Base-by-base conservation (phyloP, 2,888 invertebrate genomes). In the Eremobia ochroleuca region DNA sequence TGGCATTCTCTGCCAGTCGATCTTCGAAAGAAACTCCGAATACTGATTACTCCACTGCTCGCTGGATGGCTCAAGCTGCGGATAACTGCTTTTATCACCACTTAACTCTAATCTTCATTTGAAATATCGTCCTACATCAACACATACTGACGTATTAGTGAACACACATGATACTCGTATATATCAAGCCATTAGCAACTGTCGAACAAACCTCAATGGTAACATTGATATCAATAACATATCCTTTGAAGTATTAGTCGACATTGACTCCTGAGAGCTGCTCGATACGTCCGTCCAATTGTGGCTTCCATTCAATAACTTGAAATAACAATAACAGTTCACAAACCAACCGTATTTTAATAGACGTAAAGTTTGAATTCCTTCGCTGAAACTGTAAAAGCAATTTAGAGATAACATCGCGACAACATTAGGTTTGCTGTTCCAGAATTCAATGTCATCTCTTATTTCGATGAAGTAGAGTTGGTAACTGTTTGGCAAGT, bases 261-360 rank as follows among this genome's bases (percentile, higher is more conserved):
- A 67, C 77, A 76, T 76, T 68, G 75, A 68, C 40, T 76, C 43
- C 77, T 79, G 62, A 65, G 62, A 61, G 74, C 55, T 75, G 55
- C 64, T 83, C 84, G 85, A 88, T 85, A 80, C 81, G 82, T 80
- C 76, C 81, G 76, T 62, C 58, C 85, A 78, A 87, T 82, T 82
- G 81, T 76, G 76, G 73, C 59, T 40, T 71, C 73, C 59, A 82
- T 88, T 88, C 86, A 85, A 86, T 77, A 83, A 74, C 62, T 74
- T 67, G 4, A 28, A 73, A 46, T 52, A 6, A 9, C 49, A 59
- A 31, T 15, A 31, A 61, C 65, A 67, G 31, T 81, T 61, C 46
- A 43, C 13, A 74, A 81, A 81, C 43, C 40, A 62, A 72, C 77
- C 71, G 1, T 84, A 85, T 73, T 28, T 21, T 46, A 21, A 68